These are phyloP conservation scores for Todus mexicanus DNA, from an alignment of 2,797 vertebrate species.

Conservation along the genomic window DNA sequence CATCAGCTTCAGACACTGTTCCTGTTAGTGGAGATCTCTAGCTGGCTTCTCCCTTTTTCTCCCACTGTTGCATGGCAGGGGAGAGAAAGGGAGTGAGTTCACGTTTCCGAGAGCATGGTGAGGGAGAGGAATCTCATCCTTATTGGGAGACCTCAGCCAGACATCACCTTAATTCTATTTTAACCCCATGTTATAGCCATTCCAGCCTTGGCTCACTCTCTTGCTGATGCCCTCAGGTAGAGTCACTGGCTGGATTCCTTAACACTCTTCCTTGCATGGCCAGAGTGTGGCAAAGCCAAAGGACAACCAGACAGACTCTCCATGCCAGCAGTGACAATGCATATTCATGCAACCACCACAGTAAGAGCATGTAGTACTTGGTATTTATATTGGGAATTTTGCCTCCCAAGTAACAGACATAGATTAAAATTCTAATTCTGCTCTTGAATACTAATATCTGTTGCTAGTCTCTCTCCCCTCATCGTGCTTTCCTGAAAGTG, in stretches of 20 bases:
- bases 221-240: not conserved
- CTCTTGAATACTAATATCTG: not conserved
- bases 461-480: not conserved
- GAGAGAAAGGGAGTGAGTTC: not conserved
- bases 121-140: not conserved
- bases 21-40: not conserved
- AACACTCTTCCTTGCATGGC: not conserved
- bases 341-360: not conserved
- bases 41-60: not conserved
- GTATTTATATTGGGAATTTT: not conserved
- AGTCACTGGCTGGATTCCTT: not conserved
- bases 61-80: fast-evolving
- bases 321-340: not conserved
- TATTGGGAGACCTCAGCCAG: not conserved
- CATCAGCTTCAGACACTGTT: not conserved
- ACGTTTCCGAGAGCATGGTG: not conserved
- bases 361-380: not conserved
- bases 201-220: not conserved
- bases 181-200: not conserved
- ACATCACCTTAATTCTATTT: not conserved
- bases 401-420: not conserved
- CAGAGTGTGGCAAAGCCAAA: not conserved
- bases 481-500: not conserved
- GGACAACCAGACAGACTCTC: not conserved
- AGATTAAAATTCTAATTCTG: not conserved